phyloP scores from a whole-genome alignment of 2,888 invertebrate genomes.

The Gari tellinella region DNA sequence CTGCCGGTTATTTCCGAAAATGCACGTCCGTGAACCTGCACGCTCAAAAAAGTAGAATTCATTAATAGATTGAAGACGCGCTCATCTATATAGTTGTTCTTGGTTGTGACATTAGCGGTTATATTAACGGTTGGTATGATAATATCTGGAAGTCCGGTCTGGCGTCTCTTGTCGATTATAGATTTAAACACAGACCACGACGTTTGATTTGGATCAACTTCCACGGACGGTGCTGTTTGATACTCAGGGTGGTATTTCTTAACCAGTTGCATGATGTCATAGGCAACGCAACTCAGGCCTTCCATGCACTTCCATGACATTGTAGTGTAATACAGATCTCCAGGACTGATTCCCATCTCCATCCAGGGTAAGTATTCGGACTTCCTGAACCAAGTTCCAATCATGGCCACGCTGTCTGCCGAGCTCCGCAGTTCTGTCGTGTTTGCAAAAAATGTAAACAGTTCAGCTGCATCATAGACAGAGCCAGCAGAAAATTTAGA shows the following conservation, averaged over 20 bases:
- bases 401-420: conserved; percentile 29
- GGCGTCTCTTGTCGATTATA: conserved; percentile 57
- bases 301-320: conserved; percentile 58
- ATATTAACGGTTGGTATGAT: conserved; percentile 57
- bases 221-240: conserved; percentile 46
- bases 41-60: conserved; percentile 2
- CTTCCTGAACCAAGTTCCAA: conserved; percentile 59
- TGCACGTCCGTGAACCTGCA: conserved; percentile 49
- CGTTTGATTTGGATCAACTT: conserved; percentile 62
- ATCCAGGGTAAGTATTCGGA: conserved; percentile 66
- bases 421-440: conserved; percentile 26
- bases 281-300: conserved; percentile 53
- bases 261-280: conserved; percentile 56
- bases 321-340: conserved; percentile 55
- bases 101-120: conserved; percentile 11
- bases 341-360: conserved; percentile 57
- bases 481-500: conserved; percentile 57
- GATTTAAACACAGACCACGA: conserved; percentile 65
- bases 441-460: conserved; percentile 57
- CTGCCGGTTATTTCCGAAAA: conserved; percentile 57
- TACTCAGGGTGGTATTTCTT: conserved; percentile 49
- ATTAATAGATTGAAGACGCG: conserved; percentile 37
- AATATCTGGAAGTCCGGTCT: conserved; percentile 52
- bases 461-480: conserved; percentile 54
- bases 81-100: conserved; percentile 40